These are phyloP conservation scores for Eurypyga helias DNA, from an alignment of 2,113 vertebrate species.

Conservation along the genomic window DNA sequence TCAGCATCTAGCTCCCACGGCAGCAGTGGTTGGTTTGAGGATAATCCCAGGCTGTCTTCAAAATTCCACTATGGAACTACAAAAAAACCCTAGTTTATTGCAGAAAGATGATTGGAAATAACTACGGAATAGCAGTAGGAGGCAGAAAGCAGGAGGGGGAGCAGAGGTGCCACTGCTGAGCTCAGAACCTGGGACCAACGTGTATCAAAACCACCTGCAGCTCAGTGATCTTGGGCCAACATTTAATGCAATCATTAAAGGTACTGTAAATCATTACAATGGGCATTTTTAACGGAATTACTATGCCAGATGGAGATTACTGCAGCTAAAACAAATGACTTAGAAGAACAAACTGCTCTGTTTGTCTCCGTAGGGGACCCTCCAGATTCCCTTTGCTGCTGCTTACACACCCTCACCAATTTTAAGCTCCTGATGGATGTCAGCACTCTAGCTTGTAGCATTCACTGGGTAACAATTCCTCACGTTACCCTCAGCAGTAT, in stretches of 20 bases:
- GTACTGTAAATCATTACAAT: not conserved
- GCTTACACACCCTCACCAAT: not conserved
- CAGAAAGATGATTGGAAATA: not conserved
- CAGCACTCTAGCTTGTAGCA: not conserved
- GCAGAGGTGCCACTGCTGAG: not conserved
- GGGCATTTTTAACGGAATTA: not conserved
- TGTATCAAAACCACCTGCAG: not conserved
- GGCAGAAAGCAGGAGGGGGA: not conserved
- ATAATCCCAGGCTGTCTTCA: not conserved
- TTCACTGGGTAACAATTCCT: not conserved
- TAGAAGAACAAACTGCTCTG: not conserved
- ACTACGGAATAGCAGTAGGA: not conserved
- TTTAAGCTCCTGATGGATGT: not conserved
- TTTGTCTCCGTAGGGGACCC: not conserved
- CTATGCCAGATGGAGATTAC: not conserved
- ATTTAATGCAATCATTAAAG: not conserved
- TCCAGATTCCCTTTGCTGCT: not conserved
- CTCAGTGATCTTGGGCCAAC: not conserved
- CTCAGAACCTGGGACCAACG: not conserved
- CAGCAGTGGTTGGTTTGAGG: not conserved
- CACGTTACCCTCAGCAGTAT: not conserved
- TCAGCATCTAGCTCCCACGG: not conserved
- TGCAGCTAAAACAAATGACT: not conserved
- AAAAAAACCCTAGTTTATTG: not conserved
- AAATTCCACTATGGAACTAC: not conserved